Conservation (phyloP, 2,888 invertebrate genomes). For the Hoplodrina ambigua region DNA sequence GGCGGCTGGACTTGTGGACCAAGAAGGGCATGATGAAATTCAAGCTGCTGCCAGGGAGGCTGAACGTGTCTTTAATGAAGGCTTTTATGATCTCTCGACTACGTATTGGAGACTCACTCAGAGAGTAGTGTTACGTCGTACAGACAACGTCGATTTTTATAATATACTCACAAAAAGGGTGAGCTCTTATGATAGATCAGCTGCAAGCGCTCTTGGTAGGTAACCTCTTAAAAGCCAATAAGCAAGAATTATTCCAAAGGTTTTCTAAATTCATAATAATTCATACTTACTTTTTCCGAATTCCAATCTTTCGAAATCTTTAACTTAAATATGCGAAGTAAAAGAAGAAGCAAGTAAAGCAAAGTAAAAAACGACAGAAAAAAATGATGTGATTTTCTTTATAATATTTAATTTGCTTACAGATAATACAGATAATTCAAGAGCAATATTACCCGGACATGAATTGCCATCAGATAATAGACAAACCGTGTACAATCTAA, state of each 20-base stretch:
- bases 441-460: conserved; percentile 75
- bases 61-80: conserved; percentile 89
- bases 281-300: too few species aligned
- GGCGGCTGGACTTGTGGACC: conserved; percentile 93
- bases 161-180: conserved; percentile 92
- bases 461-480: conserved; percentile 56
- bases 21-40: conserved; percentile 91
- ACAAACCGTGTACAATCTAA: conserved; percentile 74
- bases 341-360: too few species aligned
- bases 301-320: not conserved
- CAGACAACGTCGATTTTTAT: conserved; percentile 94
- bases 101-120: conserved; percentile 92
- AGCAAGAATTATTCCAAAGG: not conserved
- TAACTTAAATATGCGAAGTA: not conserved
- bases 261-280: too few species aligned
- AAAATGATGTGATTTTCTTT: not conserved
- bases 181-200: conserved; percentile 67
- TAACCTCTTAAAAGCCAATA: not conserved
- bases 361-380: not conserved
- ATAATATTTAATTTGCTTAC: conserved; percentile 38
- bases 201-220: conserved; percentile 69
- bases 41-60: conserved; percentile 90
- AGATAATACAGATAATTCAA: conserved; percentile 82
- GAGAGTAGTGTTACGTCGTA: conserved; percentile 90
- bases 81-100: conserved; percentile 91